phyloP scores from a whole-genome alignment of 1,140 invertebrate genomes.

The Oncopodura yosiiana region DNA sequence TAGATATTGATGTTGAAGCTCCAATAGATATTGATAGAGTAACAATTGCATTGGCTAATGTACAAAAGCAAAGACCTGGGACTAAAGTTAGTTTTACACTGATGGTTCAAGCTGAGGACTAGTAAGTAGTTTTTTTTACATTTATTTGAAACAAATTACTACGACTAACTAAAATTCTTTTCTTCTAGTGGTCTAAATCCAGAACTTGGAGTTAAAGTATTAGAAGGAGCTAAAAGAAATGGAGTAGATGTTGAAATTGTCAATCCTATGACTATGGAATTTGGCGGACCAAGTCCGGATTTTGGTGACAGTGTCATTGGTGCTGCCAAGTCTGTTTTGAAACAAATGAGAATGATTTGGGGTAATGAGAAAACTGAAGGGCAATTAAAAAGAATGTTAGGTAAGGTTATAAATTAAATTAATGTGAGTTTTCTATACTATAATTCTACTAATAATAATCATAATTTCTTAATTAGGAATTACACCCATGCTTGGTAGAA shows the following conservation, averaged over 20 bases:
- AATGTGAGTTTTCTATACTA: too few species aligned
- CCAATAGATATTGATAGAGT: conserved; percentile 23
- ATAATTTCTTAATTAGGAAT: conserved; percentile 1
- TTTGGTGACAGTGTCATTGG: conserved; percentile 30
- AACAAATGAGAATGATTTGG: conserved; percentile 28
- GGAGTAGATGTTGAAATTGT: conserved; percentile 29
- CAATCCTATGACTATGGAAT: conserved; percentile 34
- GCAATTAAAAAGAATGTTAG: conserved; percentile 25
- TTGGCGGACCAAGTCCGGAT: background rate
- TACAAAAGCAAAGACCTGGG: conserved; percentile 12
- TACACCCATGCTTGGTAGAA: conserved; percentile 36
- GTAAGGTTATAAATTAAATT: too few species aligned
- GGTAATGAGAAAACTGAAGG: conserved; percentile 11
- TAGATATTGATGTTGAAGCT: conserved; percentile 33
- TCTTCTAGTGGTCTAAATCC: conserved; percentile 26
- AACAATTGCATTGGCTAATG: conserved; percentile 15
- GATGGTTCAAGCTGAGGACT: conserved; percentile 33
- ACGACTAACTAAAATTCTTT: too few species aligned
- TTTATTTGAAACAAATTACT: too few species aligned
- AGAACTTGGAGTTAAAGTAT: conserved; percentile 21
- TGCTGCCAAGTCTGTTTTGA: conserved; percentile 16
- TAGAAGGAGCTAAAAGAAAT: conserved; percentile 15
- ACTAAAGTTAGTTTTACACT: conserved; percentile 24
- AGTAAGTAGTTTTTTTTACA: too few species aligned
- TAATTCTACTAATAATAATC: background rate